phyloP scores from a whole-genome alignment of 2,888 invertebrate genomes.

The Troilus luridus region DNA sequence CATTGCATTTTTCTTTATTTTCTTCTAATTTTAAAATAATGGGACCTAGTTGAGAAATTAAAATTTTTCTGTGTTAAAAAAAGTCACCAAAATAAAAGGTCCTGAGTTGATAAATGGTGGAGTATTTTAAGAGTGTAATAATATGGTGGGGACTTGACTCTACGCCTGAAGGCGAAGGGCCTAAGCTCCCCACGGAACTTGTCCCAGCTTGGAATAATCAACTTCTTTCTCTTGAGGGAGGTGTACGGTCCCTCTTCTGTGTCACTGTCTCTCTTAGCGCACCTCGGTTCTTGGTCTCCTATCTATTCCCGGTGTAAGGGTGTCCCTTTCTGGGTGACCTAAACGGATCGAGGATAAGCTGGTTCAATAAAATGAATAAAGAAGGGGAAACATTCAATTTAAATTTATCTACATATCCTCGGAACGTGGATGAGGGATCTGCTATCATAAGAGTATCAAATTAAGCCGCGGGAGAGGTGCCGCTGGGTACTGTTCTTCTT shows the following conservation, averaged over 20 bases:
- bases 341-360: not conserved
- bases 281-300: not conserved
- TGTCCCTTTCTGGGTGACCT: not conserved
- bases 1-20: no score
- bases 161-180: not conserved
- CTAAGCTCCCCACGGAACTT: not conserved
- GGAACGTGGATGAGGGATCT: no score
- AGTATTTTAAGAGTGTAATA: not conserved
- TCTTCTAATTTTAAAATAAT: no score
- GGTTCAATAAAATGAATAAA: not conserved
- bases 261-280: not conserved
- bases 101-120: not conserved
- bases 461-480: no score
- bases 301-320: not conserved
- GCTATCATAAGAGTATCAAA: no score
- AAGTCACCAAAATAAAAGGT: not conserved
- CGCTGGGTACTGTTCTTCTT: no score
- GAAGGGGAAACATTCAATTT: no score
- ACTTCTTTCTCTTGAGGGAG: slow-evolving; percentile 34
- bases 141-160: not conserved
- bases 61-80: not conserved
- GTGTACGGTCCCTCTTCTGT: not conserved
- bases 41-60: no score
- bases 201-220: not conserved
- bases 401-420: no score